These are phyloP conservation scores for Elephas maximus DNA, from an alignment of 2,113 vertebrate genomes.

Conservation along the genomic window DNA sequence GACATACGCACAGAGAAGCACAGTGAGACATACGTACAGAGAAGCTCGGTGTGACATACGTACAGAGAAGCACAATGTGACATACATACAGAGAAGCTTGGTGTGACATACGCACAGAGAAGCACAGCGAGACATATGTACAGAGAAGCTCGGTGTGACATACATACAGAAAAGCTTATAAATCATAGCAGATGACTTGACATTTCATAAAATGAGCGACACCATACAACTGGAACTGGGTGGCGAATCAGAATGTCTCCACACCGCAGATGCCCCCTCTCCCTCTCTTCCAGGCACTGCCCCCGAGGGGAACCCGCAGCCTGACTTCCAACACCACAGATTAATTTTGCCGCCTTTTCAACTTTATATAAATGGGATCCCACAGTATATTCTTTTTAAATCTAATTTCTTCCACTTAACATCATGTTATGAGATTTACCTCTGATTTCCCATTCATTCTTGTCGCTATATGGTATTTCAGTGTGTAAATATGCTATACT, in stretches of 20 bases:
- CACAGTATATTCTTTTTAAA: background rate
- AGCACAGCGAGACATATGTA: no score
- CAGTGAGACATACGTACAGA: no score
- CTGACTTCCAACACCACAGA: background rate
- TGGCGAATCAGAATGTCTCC: background rate
- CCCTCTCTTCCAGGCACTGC: background rate
- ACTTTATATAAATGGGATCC: background rate
- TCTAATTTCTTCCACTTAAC: background rate
- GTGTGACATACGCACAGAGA: no score
- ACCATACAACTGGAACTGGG: background rate
- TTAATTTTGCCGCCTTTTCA: background rate
- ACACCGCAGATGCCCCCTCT: background rate
- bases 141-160: no score
- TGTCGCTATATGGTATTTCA: background rate
- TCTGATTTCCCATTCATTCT: background rate
- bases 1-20: no score
- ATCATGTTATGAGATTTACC: background rate
- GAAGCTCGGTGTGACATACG: no score
- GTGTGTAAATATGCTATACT: background rate
- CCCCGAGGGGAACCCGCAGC: background rate
- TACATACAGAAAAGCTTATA: no score
- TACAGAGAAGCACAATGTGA: no score
- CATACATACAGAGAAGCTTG: no score
- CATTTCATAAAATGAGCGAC: background rate
- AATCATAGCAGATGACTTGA: background rate